Conservation (phyloP, 53 echinoderm and acorn worm genomes). For the Arbacia lixula region DNA sequence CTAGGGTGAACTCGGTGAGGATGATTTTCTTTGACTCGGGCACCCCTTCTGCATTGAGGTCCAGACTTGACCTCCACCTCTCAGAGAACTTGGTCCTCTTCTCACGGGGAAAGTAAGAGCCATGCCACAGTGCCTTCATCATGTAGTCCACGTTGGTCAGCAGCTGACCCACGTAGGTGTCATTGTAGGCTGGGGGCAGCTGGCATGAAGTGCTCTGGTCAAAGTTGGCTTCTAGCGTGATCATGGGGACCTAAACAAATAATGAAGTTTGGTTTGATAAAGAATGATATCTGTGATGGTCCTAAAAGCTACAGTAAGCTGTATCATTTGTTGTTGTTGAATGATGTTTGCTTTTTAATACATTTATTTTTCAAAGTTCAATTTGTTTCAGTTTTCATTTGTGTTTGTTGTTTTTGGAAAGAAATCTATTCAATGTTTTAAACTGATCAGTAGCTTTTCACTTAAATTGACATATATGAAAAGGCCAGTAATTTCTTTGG, state of each 20-base stretch:
- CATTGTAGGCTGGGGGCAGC: constrained; percentile 90
- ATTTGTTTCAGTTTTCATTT: too few species aligned
- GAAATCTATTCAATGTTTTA: too few species aligned
- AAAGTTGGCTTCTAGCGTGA: constrained; percentile 83
- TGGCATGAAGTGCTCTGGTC: constrained; percentile 90
- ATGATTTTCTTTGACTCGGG: constrained; percentile 94
- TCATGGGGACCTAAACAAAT: constrained; percentile 52
- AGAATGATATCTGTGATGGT: too few species aligned
- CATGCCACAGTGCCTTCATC: constrained; percentile 98
- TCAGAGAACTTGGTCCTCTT: constrained; percentile 93
- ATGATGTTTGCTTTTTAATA: too few species aligned
- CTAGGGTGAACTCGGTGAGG: constrained; percentile 85
- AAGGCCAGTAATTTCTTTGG: too few species aligned
- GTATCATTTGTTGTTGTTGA: too few species aligned
- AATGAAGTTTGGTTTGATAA: background rate
- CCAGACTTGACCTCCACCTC: constrained; percentile 93
- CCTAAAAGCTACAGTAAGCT: too few species aligned
- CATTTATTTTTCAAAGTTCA: too few species aligned
- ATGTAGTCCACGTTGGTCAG: constrained; percentile 91
- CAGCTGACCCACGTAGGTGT: constrained; percentile 87
- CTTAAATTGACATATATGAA: too few species aligned
- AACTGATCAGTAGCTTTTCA: too few species aligned
- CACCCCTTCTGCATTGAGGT: constrained; percentile 81
- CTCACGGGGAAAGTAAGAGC: constrained; percentile 88
- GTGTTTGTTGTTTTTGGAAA: too few species aligned